Evolutionary conservation across 2,113 vertebrate genomes (phyloP).

Genomic region (Pygoscelis antarcticus): DNA sequence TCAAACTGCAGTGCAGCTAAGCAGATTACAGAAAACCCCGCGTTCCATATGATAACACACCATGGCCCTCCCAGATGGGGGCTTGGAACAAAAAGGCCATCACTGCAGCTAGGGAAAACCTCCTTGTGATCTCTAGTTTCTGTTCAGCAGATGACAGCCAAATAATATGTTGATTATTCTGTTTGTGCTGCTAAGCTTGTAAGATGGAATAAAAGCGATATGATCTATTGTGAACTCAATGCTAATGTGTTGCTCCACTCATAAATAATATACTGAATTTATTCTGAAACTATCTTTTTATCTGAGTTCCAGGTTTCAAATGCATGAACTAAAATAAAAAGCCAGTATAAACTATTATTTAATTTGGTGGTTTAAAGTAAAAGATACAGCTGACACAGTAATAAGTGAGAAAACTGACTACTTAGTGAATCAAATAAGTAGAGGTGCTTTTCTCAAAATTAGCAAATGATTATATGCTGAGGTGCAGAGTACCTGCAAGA

Average conservation of each 20-base stretch:
- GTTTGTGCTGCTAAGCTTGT: slow-evolving; percentile 90
- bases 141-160: slow-evolving; percentile 94
- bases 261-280: slow-evolving; percentile 76
- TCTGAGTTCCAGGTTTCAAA: slow-evolving; percentile 75
- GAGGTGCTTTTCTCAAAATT: slow-evolving; percentile 40
- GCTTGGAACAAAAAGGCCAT: slow-evolving; percentile 90
- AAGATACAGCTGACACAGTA: slow-evolving; percentile 74
- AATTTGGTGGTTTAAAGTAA: slow-evolving; percentile 68
- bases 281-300: slow-evolving; percentile 74
- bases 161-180: slow-evolving; percentile 91
- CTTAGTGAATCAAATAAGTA: slow-evolving; percentile 12
- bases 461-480: slow-evolving; percentile 10
- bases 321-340: slow-evolving; percentile 76
- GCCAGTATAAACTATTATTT: slow-evolving; percentile 71
- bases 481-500: neutral
- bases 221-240: slow-evolving; percentile 82
- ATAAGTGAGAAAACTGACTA: slow-evolving; percentile 51
- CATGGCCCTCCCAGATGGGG: slow-evolving; percentile 93
- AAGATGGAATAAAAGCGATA: slow-evolving; percentile 83
- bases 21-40: slow-evolving; percentile 95
- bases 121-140: slow-evolving; percentile 93
- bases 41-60: slow-evolving; percentile 97
- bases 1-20: slow-evolving; percentile 92
- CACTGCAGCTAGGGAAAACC: slow-evolving; percentile 83
- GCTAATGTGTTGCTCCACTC: slow-evolving; percentile 80